Base-by-base conservation (phyloP, 2,797 vertebrate genomes). In the Cryptoblepharus egeriae region DNA sequence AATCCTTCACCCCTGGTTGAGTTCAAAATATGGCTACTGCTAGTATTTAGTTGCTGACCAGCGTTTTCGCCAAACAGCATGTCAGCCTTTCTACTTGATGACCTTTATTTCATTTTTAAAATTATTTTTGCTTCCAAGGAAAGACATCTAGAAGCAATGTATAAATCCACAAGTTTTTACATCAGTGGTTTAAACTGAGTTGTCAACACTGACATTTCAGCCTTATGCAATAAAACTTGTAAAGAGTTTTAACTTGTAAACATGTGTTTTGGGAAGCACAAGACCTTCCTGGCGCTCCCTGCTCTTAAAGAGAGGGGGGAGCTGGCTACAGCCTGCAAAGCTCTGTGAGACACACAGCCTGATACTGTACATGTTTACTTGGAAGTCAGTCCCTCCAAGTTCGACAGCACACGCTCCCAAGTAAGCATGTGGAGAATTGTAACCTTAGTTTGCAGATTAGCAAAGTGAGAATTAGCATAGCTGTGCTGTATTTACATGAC, bases 401-500 rank as follows among this genome's bases (percentile, higher is more conserved):
- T 69, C 35, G 39, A 49, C 45, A 12, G n/a, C n/a, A 45, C 42
- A 45, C 26, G 13, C 32, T 15, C 52, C 52, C 55, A n/a, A 70
- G 55, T n/a, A 60, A 79, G 78, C 26, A 35, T 69, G 68, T 37
- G 24, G 16, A 45, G 39, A 37, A 70, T 61, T 20, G 35, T n/a
- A 63, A 68, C 11, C 76, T 89, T 77, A 84, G 80, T 88, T 60
- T 83, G 83, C 85, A 91, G 89, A 93, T 92, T 92, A 94, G 86
- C 88, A 90, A 92, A 93, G 88, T 77, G 75, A 87, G 91, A 89
- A 93, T 92, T 91, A 91, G 90, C 77, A 77, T 87, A 76, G 85
- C 92, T 91, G 83, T 88, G 84, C 72, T 81, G 86, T 84, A 89
- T 92, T 92, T 90, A 92, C 87, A 87, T 79, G 87, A 83, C 85